These are phyloP conservation scores for Grapholita molesta DNA, from an alignment of 1,140 invertebrate species.

Conservation along the genomic window DNA sequence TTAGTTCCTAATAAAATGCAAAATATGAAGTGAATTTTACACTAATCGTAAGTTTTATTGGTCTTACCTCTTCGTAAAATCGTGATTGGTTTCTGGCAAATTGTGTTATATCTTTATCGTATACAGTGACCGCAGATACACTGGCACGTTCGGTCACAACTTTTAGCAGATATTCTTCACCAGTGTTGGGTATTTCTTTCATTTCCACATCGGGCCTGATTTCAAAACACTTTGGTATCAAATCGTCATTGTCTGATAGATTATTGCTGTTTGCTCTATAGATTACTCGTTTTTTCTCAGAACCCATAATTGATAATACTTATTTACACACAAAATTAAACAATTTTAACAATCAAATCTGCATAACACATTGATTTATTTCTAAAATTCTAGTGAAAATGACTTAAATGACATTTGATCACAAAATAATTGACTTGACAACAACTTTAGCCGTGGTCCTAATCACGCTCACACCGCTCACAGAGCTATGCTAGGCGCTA, in stretches of 20 bases:
- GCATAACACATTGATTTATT: no score
- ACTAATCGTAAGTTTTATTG: no score
- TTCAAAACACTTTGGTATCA: conserved; percentile 51
- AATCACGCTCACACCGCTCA: no score
- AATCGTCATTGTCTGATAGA: conserved; percentile 34
- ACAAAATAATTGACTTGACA: no score
- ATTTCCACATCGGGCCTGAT: conserved; percentile 48
- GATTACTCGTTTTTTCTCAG: conserved; percentile 12
- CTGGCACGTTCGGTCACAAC: conserved; percentile 61
- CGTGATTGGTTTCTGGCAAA: conserved; percentile 55
- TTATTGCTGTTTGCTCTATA: conserved; percentile 30
- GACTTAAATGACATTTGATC: no score
- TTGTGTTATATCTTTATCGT: conserved; percentile 49
- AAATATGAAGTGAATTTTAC: no score
- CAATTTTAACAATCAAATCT: no score
- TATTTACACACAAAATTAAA: no score
- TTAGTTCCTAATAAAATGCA: no score
- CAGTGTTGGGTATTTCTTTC: conserved; percentile 57
- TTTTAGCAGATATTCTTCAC: conserved; percentile 62
- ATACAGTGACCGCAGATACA: conserved; percentile 44
- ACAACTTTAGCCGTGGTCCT: no score
- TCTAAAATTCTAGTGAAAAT: no score
- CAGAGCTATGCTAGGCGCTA: no score
- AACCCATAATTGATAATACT: conserved; percentile 14
- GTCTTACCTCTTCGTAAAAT: conserved; percentile 56